A percentile compares a stretch with the other conserved stretches of the same genome.
These are phyloP conservation scores for Belonocnema kinseyi DNA, from an alignment of 1,140 invertebrate species.

Conservation along the genomic window DNA sequence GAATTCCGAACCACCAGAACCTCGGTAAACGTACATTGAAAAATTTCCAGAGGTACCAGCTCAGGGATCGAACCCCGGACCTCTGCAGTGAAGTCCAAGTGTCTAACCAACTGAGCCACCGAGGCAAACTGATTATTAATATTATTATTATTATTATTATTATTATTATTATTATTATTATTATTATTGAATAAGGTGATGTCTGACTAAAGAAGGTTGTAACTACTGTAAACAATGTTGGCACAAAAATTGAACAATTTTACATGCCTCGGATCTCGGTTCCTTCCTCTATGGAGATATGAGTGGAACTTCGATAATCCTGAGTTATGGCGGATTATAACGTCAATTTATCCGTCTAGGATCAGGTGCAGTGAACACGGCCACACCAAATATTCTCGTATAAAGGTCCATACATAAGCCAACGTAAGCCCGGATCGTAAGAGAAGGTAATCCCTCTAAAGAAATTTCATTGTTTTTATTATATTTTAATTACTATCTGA, in stretches of 20 bases:
- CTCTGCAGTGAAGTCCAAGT: too few relatives aligned
- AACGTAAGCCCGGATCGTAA: slow-evolving; percentile 16
- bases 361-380: slow-evolving; percentile 66
- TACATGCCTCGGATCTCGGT: neutral
- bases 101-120: too few relatives aligned
- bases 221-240: neutral
- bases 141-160: too few relatives aligned
- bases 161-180: too few relatives aligned
- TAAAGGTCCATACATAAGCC: slow-evolving; percentile 22
- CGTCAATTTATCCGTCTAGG: slow-evolving; percentile 69
- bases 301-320: slow-evolving; percentile 69
- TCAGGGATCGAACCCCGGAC: too few relatives aligned
- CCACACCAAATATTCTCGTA: slow-evolving; percentile 25
- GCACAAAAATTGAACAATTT: slow-evolving; percentile 32
- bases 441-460: slow-evolving; percentile 1
- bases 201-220: too few relatives aligned
- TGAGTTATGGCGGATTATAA: slow-evolving; percentile 73
- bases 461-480: slow-evolving; percentile 10
- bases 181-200: too few relatives aligned
- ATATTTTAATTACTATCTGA: too few relatives aligned
- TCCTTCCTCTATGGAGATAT: slow-evolving; percentile 24
- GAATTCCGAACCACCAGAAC: too few relatives aligned
- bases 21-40: too few relatives aligned
- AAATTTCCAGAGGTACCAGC: too few relatives aligned
- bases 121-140: too few relatives aligned